These are phyloP conservation scores for Laspeyria flexula DNA, from an alignment of 2,888 invertebrate species.

Conservation along the genomic window DNA sequence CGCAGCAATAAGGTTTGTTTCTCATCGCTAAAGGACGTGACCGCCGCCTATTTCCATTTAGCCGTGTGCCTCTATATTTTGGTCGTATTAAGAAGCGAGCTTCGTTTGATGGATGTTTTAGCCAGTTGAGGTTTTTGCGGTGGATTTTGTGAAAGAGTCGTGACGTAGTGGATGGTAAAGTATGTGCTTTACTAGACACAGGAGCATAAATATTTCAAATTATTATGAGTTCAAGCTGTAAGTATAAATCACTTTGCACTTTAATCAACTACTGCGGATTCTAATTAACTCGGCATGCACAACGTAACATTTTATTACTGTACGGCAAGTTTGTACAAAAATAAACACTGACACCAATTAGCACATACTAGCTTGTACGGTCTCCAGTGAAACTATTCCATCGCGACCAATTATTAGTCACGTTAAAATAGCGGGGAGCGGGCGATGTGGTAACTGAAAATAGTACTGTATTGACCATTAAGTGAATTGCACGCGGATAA, in stretches of 20 bases:
- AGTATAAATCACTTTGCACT: conserved; percentile 39
- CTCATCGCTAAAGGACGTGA: conserved; percentile 37
- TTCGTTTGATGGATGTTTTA: conserved; percentile 77
- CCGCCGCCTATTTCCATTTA: conserved; percentile 66
- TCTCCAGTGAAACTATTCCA: conserved; percentile 51
- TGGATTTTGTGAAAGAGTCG: conserved; percentile 59
- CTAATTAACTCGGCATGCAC: conserved; percentile 49
- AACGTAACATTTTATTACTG: conserved; percentile 25
- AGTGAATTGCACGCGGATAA: conserved; percentile 65
- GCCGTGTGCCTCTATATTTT: conserved; percentile 71
- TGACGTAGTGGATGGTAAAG: conserved; percentile 51
- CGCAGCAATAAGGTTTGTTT: conserved; percentile 55
- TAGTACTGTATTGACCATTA: conserved; percentile 56
- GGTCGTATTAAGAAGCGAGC: conserved; percentile 74
- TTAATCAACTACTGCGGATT: conserved; percentile 53
- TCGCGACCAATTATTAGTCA: conserved; percentile 41
- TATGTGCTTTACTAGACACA: conserved; percentile 44
- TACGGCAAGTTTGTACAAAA: conserved; percentile 54
- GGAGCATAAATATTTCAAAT: conserved; percentile 16
- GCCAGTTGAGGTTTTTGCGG: conserved; percentile 67
- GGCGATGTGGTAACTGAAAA: conserved; percentile 44
- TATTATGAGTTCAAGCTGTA: conserved; percentile 25
- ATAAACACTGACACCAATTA: conserved; percentile 72
- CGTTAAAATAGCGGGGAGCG: conserved; percentile 27
- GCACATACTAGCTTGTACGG: conserved; percentile 51